A percentile compares a stretch with the other conserved stretches of the same genome.
phyloP scores from a whole-genome alignment of 1,140 invertebrate genomes.

The Drosophila kanapiae region DNA sequence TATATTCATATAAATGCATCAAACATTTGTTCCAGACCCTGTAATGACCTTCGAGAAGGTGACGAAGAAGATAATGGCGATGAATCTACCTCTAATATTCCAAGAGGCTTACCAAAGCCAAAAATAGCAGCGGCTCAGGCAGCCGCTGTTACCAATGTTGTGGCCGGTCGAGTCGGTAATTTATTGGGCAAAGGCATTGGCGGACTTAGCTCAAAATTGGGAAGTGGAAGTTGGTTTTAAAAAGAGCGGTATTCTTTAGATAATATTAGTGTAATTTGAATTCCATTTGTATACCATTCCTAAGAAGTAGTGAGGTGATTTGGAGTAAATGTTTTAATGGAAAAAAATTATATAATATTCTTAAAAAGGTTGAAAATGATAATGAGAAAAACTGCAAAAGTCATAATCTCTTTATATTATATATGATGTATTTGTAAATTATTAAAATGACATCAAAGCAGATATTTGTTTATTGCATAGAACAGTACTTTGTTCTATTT shows the following conservation, averaged over 20 bases:
- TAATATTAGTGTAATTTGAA: background rate
- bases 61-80: conserved; percentile 87
- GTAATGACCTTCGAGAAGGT: conserved; percentile 88
- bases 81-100: conserved; percentile 87
- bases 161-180: conserved; percentile 91
- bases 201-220: conserved; percentile 91
- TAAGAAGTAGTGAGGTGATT: background rate
- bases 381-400: background rate
- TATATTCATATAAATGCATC: background rate
- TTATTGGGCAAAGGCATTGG: conserved; percentile 93
- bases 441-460: background rate
- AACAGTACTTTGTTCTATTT: background rate
- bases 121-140: conserved; percentile 78
- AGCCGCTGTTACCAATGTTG: conserved; percentile 89
- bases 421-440: conserved; percentile 2
- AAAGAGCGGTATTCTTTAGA: background rate
- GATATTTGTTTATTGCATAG: background rate
- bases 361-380: background rate
- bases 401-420: conserved; percentile 10
- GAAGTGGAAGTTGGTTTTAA: conserved; percentile 89
- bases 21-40: conserved; percentile 35
- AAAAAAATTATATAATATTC: background rate
- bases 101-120: conserved; percentile 79
- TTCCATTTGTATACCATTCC: background rate
- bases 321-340: conserved; percentile 3